Conservation (phyloP, 2,113 vertebrate species). For the Dromas ardeola region DNA sequence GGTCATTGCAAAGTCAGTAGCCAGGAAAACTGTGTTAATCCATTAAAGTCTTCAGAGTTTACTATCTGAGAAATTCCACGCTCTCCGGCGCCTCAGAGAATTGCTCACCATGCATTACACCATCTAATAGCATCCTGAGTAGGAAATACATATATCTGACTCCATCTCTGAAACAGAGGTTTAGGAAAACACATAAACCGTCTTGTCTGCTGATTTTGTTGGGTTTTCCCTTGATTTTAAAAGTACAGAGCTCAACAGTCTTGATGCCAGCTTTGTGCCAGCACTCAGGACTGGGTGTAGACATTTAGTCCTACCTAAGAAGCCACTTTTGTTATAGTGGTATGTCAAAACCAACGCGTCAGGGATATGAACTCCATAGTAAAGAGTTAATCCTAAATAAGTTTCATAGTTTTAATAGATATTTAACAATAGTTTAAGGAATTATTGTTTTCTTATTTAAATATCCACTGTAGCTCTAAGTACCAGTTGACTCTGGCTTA, state of each 20-base stretch:
- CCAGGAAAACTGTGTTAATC: neutral
- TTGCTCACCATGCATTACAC: neutral
- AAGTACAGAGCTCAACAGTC: neutral
- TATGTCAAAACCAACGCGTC: neutral
- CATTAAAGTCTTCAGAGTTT: slow-evolving; percentile 4
- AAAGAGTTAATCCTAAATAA: slow-evolving; percentile 23
- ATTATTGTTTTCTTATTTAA: slow-evolving; percentile 45
- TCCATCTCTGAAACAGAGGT: neutral
- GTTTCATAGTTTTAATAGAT: slow-evolving; percentile 12
- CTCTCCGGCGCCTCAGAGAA: neutral
- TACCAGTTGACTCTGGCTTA: slow-evolving; percentile 60
- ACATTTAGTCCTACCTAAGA: accelerated
- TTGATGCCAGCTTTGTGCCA: neutral
- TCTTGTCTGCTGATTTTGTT: neutral
- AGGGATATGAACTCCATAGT: neutral
- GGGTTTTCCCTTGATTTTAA: neutral
- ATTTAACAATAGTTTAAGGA: slow-evolving; percentile 44
- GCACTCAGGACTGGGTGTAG: neutral
- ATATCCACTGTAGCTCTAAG: slow-evolving; percentile 8
- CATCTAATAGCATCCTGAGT: neutral
- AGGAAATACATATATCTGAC: neutral
- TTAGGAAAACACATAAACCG: neutral
- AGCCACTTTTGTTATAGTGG: neutral
- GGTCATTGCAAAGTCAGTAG: slow-evolving; percentile 20
- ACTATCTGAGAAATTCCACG: neutral